Base-by-base conservation (phyloP, 2,113 vertebrate genomes). In the Zeus faber region DNA sequence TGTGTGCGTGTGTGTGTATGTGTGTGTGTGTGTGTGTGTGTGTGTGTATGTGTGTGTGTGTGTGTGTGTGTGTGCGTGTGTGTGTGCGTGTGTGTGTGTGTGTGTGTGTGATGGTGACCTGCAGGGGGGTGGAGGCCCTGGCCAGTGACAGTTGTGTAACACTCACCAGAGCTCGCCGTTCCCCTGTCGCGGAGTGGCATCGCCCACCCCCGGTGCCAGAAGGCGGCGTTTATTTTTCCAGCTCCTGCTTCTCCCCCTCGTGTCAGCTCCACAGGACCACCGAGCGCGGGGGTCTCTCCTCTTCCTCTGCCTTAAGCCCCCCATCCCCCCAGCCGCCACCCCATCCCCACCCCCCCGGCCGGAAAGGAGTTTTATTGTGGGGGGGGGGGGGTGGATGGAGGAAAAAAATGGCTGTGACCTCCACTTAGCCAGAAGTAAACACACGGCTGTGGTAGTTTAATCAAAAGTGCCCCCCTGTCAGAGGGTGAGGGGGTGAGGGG, bases 201-300 rank as follows among this genome's bases (percentile, higher is more conserved):
- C 87, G 94, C 93, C 95, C 94, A 95, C 94, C 94, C 92, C 92
- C 91, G 85, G 79, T 91, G 92, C 87, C 87, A 93, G 91, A 93
- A 93, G 85, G 89, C 87, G 92, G 87, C 87, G 94, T 99, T 97
- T 98, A 95, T 99, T 98, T 98, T 92, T 83, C 60, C 91, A 89
- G 89, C 88, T 89, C 81, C 83, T 82, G 72, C 82, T 80, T 86
- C 91, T 80, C 87, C 91, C 88, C 84, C 84, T 54, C 87, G 87
- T 56, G 65, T 86, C 74, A 82, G 85, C 87, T 74, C 63, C 69
- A 87, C 66, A 78, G 88, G 94, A 97, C 94, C 94, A 96, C 95
- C 93, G 91, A 95, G 91, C 10, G 67, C 3, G 92, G 70, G 55
- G 77, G 22, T 46, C 49, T 70, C 70, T 70, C 27, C 65, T 71